phyloP scores from a whole-genome alignment of 2,113 vertebrate genomes.

The Serranochromis macrocephalus region DNA sequence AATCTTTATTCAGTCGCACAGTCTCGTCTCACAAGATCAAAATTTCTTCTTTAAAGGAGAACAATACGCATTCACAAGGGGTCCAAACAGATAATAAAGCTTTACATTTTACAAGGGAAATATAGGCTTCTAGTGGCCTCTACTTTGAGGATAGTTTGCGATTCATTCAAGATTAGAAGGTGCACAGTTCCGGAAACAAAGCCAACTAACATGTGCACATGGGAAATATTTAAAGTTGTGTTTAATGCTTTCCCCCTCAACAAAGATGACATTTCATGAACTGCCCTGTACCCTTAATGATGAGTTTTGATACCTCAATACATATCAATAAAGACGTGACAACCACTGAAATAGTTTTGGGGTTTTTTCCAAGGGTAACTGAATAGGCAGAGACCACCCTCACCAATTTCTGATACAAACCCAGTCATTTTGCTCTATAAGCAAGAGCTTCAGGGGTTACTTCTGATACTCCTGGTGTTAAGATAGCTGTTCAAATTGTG shows the following conservation, averaged over 20 bases:
- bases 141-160: background rate
- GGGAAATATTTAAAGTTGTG: background rate
- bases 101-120: background rate
- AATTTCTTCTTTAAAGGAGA: background rate
- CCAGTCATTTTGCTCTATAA: background rate
- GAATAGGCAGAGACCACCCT: background rate
- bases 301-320: background rate
- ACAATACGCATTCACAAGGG: background rate
- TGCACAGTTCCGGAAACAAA: background rate
- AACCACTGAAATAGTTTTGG: background rate
- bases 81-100: background rate
- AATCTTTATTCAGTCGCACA: background rate
- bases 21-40: background rate
- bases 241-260: background rate
- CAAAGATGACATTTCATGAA: background rate
- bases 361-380: rapidly evolving
- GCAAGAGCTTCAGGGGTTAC: background rate
- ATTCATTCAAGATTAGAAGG: background rate
- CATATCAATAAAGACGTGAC: background rate
- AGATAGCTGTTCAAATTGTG: background rate
- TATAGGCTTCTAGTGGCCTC: background rate
- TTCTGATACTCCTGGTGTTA: background rate
- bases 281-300: background rate
- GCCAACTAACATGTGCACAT: background rate
- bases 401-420: background rate